These are phyloP conservation scores for Myripristis murdjan DNA, from an alignment of 2,797 vertebrate species.

Conservation along the genomic window DNA sequence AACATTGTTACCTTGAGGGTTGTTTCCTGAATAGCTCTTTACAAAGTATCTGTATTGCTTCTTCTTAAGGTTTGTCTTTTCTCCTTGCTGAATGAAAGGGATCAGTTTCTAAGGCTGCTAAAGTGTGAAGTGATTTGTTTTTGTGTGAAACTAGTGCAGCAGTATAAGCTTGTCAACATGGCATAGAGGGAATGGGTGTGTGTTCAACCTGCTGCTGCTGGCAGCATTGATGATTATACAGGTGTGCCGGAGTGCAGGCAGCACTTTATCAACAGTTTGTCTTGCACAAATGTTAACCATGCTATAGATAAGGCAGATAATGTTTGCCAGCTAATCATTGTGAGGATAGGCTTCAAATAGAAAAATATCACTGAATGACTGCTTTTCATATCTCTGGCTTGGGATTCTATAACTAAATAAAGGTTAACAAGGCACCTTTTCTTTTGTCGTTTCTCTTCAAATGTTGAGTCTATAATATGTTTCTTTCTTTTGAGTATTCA, in stretches of 20 bases:
- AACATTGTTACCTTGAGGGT: not conserved
- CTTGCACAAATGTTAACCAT: conserved; percentile 3
- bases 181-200: conserved; percentile 37
- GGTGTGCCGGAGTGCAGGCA: conserved; percentile 38
- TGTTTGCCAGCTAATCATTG: not conserved
- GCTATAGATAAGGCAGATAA: conserved; percentile 2
- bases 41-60: not conserved
- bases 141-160: conserved; percentile 35
- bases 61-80: not conserved
- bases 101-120: not conserved
- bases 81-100: not conserved
- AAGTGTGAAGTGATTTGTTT: not conserved
- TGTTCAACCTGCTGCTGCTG: conserved; percentile 22
- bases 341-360: not conserved
- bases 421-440: not conserved
- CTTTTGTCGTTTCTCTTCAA: not conserved
- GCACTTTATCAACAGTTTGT: conserved; percentile 38
- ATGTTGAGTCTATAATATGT: not conserved
- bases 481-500: not conserved
- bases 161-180: conserved; percentile 40
- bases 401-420: not conserved
- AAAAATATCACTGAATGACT: not conserved
- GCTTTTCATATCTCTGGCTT: not conserved
- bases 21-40: not conserved
- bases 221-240: conserved; percentile 50